Evolutionary conservation across 2,888 invertebrate genomes (phyloP).

Genomic region (Lutraria lutraria): DNA sequence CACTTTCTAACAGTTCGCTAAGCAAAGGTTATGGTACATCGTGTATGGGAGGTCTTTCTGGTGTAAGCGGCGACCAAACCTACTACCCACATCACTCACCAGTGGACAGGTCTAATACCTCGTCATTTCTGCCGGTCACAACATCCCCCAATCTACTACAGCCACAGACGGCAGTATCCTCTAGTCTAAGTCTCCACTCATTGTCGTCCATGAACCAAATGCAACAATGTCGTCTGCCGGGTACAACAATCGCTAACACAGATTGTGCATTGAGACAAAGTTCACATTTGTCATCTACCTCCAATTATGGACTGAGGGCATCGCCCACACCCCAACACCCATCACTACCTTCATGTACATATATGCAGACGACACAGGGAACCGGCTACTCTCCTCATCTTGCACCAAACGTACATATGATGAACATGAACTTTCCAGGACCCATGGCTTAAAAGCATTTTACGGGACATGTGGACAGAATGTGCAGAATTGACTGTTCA

Average conservation of each 20-base stretch:
- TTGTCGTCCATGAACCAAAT: constrained; percentile 75
- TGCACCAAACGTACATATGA: constrained; percentile 82
- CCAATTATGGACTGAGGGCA: constrained; percentile 77
- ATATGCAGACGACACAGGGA: constrained; percentile 84
- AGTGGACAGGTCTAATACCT: constrained; percentile 72
- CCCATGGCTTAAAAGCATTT: constrained; percentile 79
- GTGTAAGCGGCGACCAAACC: constrained; percentile 72
- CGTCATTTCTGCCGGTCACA: constrained; percentile 79
- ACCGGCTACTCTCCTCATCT: constrained; percentile 77
- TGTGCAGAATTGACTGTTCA: not conserved
- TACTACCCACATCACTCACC: constrained; percentile 83
- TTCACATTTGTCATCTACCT: constrained; percentile 74
- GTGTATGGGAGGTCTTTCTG: constrained; percentile 72
- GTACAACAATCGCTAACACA: constrained; percentile 67
- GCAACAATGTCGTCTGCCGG: constrained; percentile 79
- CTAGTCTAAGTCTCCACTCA: constrained; percentile 76
- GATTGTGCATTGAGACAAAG: constrained; percentile 78
- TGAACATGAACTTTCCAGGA: constrained; percentile 85
- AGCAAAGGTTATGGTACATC: constrained; percentile 72
- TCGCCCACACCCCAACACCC: constrained; percentile 77
- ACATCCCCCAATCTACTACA: constrained; percentile 74
- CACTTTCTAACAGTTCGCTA: constrained; percentile 58
- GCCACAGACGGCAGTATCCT: constrained; percentile 72
- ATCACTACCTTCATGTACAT: constrained; percentile 83
- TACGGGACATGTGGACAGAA: not conserved